Conservation (phyloP, 2,888 invertebrate species). For the Drosophila histrio region DNA sequence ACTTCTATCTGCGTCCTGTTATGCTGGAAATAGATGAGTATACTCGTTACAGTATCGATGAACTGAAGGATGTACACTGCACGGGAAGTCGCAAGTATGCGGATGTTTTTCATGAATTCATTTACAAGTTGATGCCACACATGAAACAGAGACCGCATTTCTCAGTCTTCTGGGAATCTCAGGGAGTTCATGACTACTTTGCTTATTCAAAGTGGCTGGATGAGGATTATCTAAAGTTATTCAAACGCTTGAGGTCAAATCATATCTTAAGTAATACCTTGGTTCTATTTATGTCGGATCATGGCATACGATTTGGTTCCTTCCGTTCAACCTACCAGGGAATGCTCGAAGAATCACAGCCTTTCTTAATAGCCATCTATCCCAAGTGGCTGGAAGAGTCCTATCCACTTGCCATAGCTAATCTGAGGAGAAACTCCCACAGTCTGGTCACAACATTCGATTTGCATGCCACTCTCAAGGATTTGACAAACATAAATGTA, state of each 20-base stretch:
- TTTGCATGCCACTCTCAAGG: slow-evolving; percentile 90
- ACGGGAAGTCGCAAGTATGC: slow-evolving; percentile 33
- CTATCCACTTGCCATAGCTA: slow-evolving; percentile 87
- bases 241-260: slow-evolving; percentile 61
- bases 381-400: slow-evolving; percentile 89
- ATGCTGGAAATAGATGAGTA: slow-evolving; percentile 87
- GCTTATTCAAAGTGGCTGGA: slow-evolving; percentile 38
- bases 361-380: slow-evolving; percentile 89
- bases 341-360: slow-evolving; percentile 92
- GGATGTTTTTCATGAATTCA: slow-evolving; percentile 41
- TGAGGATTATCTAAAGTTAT: slow-evolving; percentile 26
- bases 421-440: slow-evolving; percentile 87
- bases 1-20: slow-evolving; percentile 91
- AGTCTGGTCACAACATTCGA: slow-evolving; percentile 93
- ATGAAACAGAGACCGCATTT: slow-evolving; percentile 23
- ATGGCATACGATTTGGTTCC: slow-evolving; percentile 93
- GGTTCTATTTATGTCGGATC: slow-evolving; percentile 91
- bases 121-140: slow-evolving; percentile 37
- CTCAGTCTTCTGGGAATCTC: slow-evolving; percentile 56
- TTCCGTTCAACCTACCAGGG: slow-evolving; percentile 92
- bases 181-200: slow-evolving; percentile 51
- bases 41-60: slow-evolving; percentile 68
- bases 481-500: slow-evolving; percentile 86
- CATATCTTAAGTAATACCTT: slow-evolving; percentile 87
- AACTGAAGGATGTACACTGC: slow-evolving; percentile 26